Evolutionary conservation across 35 echinoderm and acorn worm species (phyloP).

Genomic region (Chiridota heheva): DNA sequence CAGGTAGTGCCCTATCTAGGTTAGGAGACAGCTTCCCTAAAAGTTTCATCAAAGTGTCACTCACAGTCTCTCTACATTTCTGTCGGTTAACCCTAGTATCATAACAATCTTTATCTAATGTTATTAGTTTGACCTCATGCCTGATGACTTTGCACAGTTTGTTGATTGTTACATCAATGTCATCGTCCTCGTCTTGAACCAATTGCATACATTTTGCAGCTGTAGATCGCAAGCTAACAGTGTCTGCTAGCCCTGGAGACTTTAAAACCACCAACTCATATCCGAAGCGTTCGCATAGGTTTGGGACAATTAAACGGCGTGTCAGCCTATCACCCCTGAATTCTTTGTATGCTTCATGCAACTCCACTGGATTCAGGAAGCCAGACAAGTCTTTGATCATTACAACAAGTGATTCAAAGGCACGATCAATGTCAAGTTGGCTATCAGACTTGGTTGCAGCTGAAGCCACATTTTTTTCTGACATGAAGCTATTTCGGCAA

Average conservation of each 20-base stretch:
- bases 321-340: constrained; percentile 15
- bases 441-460: too few species aligned
- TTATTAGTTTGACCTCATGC: constrained; percentile 31
- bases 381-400: constrained; percentile 24
- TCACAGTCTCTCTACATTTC: neutral
- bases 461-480: too few species aligned
- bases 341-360: constrained; percentile 31
- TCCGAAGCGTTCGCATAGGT: constrained; percentile 49
- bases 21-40: constrained; percentile 30
- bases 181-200: constrained; percentile 40
- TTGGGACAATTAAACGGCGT: constrained; percentile 33
- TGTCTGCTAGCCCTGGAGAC: constrained; percentile 59
- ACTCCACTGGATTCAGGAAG: constrained; percentile 68
- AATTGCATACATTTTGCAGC: constrained; percentile 3
- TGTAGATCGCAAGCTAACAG: constrained; percentile 34
- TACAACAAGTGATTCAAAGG: too few species aligned
- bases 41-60: constrained; percentile 24
- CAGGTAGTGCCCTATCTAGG: constrained; percentile 43
- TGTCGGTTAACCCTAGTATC: constrained; percentile 5
- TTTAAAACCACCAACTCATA: constrained; percentile 56
- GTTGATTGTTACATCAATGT: constrained; percentile 31
- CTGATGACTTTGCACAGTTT: constrained; percentile 44
- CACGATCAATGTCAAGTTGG: too few species aligned
- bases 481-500: neutral
- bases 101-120: constrained; percentile 28